phyloP scores from a whole-genome alignment of 2,888 invertebrate genomes.

The Anaspis maculata region DNA sequence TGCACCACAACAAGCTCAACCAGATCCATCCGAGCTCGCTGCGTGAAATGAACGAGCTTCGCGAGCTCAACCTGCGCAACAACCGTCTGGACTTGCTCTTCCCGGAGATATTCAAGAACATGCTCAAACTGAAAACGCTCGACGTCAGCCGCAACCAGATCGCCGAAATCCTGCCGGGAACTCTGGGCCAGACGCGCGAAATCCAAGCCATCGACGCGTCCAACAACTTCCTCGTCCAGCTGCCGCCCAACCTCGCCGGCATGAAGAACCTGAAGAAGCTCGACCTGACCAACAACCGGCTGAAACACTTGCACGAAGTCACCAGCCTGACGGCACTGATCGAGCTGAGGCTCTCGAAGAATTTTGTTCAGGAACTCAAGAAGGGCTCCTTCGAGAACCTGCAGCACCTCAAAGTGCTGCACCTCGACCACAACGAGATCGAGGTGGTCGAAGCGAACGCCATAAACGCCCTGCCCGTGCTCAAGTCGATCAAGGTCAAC shows the following conservation, averaged over 20 bases:
- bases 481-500: constrained; percentile 52
- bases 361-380: constrained; percentile 62
- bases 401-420: constrained; percentile 61
- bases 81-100: constrained; percentile 67
- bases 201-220: constrained; percentile 70
- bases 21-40: constrained; percentile 60
- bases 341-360: constrained; percentile 65
- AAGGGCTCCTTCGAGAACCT: constrained; percentile 66
- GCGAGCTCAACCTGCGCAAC: constrained; percentile 65
- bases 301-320: constrained; percentile 60
- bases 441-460: constrained; percentile 65
- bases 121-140: constrained; percentile 53
- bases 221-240: constrained; percentile 63
- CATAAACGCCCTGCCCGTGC: constrained; percentile 58
- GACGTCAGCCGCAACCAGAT: constrained; percentile 72
- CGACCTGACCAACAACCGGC: constrained; percentile 71
- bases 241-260: constrained; percentile 63
- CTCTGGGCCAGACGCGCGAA: constrained; percentile 55
- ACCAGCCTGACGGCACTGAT: constrained; percentile 60
- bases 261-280: constrained; percentile 61
- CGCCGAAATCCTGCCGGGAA: constrained; percentile 55
- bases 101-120: constrained; percentile 60
- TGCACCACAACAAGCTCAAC: constrained; percentile 64
- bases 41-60: constrained; percentile 52
- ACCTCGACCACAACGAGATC: constrained; percentile 75